Base-by-base conservation (phyloP, 2,113 vertebrate species). In the Struthidea cinerea region DNA sequence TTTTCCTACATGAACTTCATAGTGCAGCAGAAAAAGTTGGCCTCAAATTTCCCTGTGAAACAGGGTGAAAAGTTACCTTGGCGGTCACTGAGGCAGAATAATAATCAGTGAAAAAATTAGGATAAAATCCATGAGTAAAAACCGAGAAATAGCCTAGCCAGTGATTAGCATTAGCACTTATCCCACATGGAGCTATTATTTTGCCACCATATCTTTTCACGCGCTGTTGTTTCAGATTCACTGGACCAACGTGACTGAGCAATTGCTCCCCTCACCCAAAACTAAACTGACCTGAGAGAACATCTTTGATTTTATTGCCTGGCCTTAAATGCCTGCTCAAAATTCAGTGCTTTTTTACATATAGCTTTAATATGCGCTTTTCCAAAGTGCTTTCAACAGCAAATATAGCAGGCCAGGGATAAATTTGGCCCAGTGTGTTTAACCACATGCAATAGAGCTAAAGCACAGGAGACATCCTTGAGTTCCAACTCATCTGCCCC, bases 241-340 rank as follows among this genome's bases (percentile, higher is more conserved):
- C 65, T 73, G 73, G 73, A 84, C 76, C 32, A 7, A 42, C 28
- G 46, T 64, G 69, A 86, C 53, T 55, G 80, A 88, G 79, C 71
- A 84, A 87, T 73, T 4, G 4, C 49, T 96, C 61, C 86, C 86
- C 46, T 87, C 73, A 78, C 69, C 86, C 88, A 87, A 94, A 95
- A 89, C 80, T 96, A 96, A 96, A 93, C n/a, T 82, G 94, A 93
- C 94, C 93, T 91, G 61, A 92, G 94, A 97, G 90, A 94, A 89
- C 3, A 2, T 89, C 74, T 93, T 82, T 68, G 73, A 50, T 90
- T 97, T 94, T 87, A 94, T 79, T 84, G 65, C 83, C 52, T 90
- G 33, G 46, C 52, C 89, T 68, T 64, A 41, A 87, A 73, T 61
- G 79, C 7, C 69, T 86, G 21, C 61, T 93, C 74, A 56, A 77